Base-by-base conservation (phyloP, 2,797 vertebrate genomes). In the Neosilurus mollespiculum region DNA sequence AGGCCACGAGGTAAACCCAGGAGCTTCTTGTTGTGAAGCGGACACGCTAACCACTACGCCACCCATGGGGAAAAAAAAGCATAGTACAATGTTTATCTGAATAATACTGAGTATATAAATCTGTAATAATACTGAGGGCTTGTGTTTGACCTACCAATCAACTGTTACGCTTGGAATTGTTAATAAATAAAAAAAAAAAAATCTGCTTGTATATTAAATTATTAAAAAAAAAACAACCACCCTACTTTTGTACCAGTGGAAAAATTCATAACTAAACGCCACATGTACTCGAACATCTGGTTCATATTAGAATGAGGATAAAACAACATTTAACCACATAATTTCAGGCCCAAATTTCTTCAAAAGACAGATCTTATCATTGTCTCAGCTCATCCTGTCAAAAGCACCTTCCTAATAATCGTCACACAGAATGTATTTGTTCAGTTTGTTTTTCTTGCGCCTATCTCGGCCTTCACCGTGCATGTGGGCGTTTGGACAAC, bases 401-500 rank as follows among this genome's bases (percentile, higher is more conserved):
- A 82, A 82, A 59, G 5, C 67, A 67, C 22, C 66, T 59, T 79
- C 73, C 43, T 78, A 61, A 72, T 78, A 75, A 77, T 80, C 79
- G 18, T 78, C 5, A 22, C 58, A 30, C 70, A 82, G 81, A 64
- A n/a, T 34, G 81, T n/a, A 53, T 82, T 62, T 80, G 56, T 61
- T 75, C 54, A 84, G 59, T 86, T 79, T 86, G 26, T 82, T 82
- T 64, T 76, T 49, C 26, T 65, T 8, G 7, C 59, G 30, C n/a
- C 15, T 87, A 49, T 86, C 54, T 81, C 34, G 65, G 78, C 85
- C 87, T 89, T 89, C 84, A 64, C 80, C 53, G 24, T 37, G 53
- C 58, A 76, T 76, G 83, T 86, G 85, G 81, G 83, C 37, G 76
- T 85, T 81, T 84, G 73, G 56, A 61, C 66, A 77, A 58, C 83